Percentiles rank a stretch among this genome's conserved stretches.
Evolutionary conservation across 30 jellyfish, hydroid and myxozoan species (phyloP).

Genomic region (Turritopsis dohrnii): DNA sequence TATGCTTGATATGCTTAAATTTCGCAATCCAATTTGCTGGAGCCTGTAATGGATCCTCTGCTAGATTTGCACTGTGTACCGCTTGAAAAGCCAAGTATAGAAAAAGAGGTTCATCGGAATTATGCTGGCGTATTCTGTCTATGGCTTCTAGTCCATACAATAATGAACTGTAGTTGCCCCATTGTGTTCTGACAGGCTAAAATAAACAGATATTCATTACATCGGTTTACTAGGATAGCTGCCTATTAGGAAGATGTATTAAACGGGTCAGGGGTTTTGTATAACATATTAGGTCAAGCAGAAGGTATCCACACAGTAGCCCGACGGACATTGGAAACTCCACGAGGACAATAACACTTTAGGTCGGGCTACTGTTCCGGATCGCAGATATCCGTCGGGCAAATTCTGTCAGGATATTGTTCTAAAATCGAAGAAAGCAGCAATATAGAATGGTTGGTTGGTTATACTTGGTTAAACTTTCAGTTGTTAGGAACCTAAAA

Average conservation of each 20-base stretch:
- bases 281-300: background rate
- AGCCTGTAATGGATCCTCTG: constrained; percentile 40
- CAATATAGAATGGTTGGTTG: too few species aligned
- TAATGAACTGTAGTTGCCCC: constrained; percentile 39
- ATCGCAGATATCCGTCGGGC: too few species aligned
- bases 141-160: constrained; percentile 28
- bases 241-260: background rate
- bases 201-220: background rate
- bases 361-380: too few species aligned
- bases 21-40: constrained; percentile 36
- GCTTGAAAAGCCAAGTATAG: constrained; percentile 41
- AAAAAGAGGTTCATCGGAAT: constrained; percentile 18
- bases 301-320: too few species aligned
- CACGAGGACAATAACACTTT: too few species aligned
- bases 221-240: background rate
- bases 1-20: constrained; percentile 27
- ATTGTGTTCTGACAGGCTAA: constrained; percentile 27
- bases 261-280: background rate
- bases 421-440: too few species aligned
- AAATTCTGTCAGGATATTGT: too few species aligned
- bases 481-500: background rate
- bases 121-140: constrained; percentile 28
- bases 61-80: constrained; percentile 37
- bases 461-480: background rate
- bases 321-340: too few species aligned